Conservation (phyloP, 2,888 invertebrate species). For the Cataglyphis livida region DNA sequence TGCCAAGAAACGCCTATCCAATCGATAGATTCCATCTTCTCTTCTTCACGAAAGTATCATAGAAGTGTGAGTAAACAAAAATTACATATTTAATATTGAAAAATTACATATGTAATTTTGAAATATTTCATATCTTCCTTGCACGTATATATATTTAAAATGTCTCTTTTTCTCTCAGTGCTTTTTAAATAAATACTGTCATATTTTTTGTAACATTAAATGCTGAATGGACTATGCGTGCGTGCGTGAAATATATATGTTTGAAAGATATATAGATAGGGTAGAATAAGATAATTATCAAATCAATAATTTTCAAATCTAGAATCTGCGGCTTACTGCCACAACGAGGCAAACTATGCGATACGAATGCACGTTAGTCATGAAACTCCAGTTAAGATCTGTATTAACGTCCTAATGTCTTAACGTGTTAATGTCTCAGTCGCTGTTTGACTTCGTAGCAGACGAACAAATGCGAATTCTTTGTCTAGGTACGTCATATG, state of each 20-base stretch:
- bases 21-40: not conserved
- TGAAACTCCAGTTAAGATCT: slow-evolving; percentile 24
- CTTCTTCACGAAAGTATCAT: not conserved
- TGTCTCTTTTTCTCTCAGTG: not conserved
- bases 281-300: not conserved
- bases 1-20: not conserved
- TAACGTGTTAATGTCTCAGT: slow-evolving; percentile 42
- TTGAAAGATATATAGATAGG: not conserved
- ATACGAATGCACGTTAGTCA: not conserved
- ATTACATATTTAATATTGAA: not conserved
- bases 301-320: not conserved
- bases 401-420: slow-evolving; percentile 14
- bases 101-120: not conserved
- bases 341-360: slow-evolving; percentile 14
- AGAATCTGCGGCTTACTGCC: not conserved
- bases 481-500: slow-evolving; percentile 63
- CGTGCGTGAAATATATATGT: not conserved
- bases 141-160: not conserved
- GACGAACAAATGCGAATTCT: slow-evolving; percentile 63
- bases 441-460: slow-evolving; percentile 26
- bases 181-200: not conserved
- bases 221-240: not conserved
- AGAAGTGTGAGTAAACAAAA: not conserved
- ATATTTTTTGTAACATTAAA: not conserved
- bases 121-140: no score